Evolutionary conservation across 1,140 invertebrate species (phyloP).

Genomic region (Heliconius himera): DNA sequence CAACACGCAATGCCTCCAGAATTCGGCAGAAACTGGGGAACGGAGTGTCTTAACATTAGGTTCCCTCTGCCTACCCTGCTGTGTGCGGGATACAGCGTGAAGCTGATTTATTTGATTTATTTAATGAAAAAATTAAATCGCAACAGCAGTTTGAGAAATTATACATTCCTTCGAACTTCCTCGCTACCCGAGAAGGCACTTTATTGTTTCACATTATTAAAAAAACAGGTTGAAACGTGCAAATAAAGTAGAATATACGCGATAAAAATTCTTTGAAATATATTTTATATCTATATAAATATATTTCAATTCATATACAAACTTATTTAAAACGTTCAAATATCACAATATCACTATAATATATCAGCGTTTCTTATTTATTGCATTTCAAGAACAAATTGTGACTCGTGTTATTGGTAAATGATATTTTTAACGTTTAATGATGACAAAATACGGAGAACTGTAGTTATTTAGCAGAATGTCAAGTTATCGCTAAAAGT

Average conservation of each 20-base stretch:
- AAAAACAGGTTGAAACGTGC: neutral
- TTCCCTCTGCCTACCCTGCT: no score
- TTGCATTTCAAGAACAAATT: slow-evolving; percentile 12
- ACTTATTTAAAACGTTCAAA: neutral
- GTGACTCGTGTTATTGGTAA: slow-evolving; percentile 7
- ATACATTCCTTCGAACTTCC: neutral
- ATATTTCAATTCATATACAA: neutral
- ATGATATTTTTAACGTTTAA: slow-evolving; percentile 5
- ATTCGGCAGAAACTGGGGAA: no score
- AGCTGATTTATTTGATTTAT: no score
- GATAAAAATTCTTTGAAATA: neutral
- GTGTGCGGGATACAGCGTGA: no score
- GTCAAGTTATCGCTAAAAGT: neutral
- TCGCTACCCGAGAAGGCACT: neutral
- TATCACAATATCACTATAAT: neutral
- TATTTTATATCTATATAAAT: neutral
- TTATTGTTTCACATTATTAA: neutral
- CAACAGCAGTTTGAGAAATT: no score
- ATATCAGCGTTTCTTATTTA: neutral
- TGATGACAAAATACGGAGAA: slow-evolving; percentile 11
- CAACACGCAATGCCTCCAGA: no score
- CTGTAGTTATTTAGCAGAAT: neutral
- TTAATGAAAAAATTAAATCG: no score
- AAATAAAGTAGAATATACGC: neutral
- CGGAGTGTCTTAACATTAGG: no score